phyloP scores from a whole-genome alignment of 23 tunicate species.

The Styela clava region DNA sequence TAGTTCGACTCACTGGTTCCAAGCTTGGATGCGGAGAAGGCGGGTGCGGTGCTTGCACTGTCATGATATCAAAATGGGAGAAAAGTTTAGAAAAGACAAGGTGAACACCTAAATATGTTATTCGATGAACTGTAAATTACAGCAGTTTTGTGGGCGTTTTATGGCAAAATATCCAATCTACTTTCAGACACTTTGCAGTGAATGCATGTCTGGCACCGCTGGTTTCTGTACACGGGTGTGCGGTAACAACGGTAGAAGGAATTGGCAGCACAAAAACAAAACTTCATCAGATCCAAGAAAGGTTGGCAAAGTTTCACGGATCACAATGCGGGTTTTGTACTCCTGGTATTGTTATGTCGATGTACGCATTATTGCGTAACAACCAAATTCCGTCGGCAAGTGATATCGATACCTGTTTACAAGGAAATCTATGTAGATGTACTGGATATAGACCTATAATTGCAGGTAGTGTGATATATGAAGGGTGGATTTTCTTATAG shows the following conservation, averaged over 20 bases:
- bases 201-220: constrained; percentile 90
- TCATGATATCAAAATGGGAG: constrained; percentile 88
- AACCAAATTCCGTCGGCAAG: constrained; percentile 54
- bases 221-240: constrained; percentile 62
- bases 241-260: constrained; percentile 98
- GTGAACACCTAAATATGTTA: constrained; percentile 19
- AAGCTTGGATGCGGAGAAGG: constrained; percentile 99
- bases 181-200: constrained; percentile 64
- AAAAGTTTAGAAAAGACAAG: neutral
- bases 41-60: constrained; percentile 99
- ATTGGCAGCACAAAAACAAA: constrained; percentile 85
- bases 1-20: constrained; percentile 75
- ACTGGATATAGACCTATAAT: constrained; percentile 94
- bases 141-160: too few relatives aligned
- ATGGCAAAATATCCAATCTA: too few relatives aligned
- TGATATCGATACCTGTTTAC: constrained; percentile 70
- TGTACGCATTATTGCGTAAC: constrained; percentile 95
- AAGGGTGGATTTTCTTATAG: too few relatives aligned
- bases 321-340: constrained; percentile 98
- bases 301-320: constrained; percentile 86
- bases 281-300: constrained; percentile 84
- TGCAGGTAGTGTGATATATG: constrained; percentile 68
- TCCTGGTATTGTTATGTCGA: constrained; percentile 98
- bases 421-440: constrained; percentile 97
- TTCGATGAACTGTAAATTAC: too few relatives aligned